Percentiles rank a stretch among this genome's conserved stretches.
These are phyloP conservation scores for Pogonophryne albipinna DNA, from an alignment of 2,797 vertebrate species.

Conservation along the genomic window DNA sequence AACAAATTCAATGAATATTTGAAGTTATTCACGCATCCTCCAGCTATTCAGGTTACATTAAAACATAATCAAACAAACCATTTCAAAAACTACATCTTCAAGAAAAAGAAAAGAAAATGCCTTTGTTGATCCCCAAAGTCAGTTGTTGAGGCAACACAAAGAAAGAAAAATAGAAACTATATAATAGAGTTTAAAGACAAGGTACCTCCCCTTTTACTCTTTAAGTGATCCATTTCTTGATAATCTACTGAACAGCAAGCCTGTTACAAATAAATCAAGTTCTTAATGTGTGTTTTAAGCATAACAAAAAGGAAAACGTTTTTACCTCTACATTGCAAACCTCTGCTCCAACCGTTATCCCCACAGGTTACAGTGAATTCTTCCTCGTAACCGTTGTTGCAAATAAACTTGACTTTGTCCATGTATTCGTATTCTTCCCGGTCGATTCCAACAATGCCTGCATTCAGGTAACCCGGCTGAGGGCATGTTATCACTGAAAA, in stretches of 20 bases:
- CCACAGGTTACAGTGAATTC: too few relatives aligned
- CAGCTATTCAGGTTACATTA: background rate
- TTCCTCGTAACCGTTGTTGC: too few relatives aligned
- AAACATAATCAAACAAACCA: background rate
- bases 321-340: background rate
- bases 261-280: background rate
- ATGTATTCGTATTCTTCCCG: too few relatives aligned
- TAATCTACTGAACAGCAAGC: background rate
- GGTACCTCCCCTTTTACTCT: background rate
- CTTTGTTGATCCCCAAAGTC: too few relatives aligned
- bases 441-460: too few relatives aligned
- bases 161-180: too few relatives aligned
- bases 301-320: background rate
- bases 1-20: conserved; percentile 5
- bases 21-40: background rate
- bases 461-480: too few relatives aligned
- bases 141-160: too few relatives aligned
- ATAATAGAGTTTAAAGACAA: too few relatives aligned
- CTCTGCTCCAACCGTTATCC: too few relatives aligned
- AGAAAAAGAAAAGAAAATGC: background rate
- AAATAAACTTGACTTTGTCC: too few relatives aligned
- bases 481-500: too few relatives aligned
- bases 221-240: background rate
- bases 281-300: background rate
- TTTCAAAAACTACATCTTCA: background rate